Conservation (phyloP, 2,888 invertebrate species). For the Noctua fimbriata region DNA sequence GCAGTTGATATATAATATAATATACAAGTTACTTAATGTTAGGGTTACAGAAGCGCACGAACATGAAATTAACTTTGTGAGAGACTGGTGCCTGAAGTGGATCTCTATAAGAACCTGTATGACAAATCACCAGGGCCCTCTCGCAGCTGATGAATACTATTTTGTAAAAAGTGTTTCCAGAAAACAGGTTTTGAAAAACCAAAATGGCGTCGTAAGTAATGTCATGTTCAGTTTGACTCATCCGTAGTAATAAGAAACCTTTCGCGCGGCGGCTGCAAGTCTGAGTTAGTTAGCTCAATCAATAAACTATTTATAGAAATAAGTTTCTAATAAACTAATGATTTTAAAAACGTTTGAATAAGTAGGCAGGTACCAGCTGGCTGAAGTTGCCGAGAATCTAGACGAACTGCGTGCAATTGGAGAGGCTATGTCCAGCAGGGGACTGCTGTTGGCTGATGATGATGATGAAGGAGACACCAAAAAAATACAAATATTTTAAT, state of each 20-base stretch:
- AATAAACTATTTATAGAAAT: not conserved
- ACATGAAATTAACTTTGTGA: too few relatives aligned
- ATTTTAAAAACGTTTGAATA: not conserved
- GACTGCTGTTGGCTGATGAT: not conserved
- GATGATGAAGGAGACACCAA: not conserved
- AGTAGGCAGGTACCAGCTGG: not conserved
- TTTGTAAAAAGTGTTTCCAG: not conserved
- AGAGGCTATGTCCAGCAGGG: not conserved
- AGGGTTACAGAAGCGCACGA: too few relatives aligned
- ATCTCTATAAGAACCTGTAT: too few relatives aligned
- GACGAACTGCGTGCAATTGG: not conserved
- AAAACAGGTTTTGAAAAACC: not conserved
- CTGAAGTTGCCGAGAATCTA: not conserved
- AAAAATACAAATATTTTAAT: not conserved
- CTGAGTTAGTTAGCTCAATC: not conserved
- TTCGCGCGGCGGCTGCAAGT: not conserved
- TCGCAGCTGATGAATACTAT: too few relatives aligned
- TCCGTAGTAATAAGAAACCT: not conserved
- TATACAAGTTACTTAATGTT: too few relatives aligned
- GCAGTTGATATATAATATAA: not conserved
- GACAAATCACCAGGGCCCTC: too few relatives aligned
- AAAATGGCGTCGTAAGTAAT: not conserved
- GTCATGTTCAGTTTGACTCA: not conserved
- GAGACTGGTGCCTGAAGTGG: too few relatives aligned
- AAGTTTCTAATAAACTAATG: not conserved